Evolutionary conservation across 1,140 invertebrate genomes (phyloP).

Genomic region (Idris sp.): DNA sequence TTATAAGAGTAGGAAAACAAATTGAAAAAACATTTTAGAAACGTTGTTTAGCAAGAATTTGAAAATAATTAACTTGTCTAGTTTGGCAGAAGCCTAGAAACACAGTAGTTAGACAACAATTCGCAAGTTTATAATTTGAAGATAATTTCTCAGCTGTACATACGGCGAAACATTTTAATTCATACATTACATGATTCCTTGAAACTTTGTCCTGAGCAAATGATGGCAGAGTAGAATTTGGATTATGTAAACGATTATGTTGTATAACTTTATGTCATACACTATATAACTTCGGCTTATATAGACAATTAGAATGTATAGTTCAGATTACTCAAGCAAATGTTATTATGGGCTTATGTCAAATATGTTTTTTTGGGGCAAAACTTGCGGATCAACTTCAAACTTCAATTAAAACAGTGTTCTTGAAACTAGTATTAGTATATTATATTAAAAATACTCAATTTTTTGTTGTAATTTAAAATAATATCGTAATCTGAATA

Average conservation of each 20-base stretch:
- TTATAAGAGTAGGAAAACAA: too few species aligned
- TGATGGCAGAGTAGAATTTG: conserved; percentile 33
- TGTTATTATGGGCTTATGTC: conserved; percentile 43
- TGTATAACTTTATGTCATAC: conserved; percentile 49
- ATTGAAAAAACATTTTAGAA: too few species aligned
- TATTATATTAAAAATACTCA: conserved; percentile 4
- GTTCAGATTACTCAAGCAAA: conserved; percentile 42
- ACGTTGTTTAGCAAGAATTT: too few species aligned
- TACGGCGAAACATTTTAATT: conserved; percentile 28
- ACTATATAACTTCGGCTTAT: conserved; percentile 46
- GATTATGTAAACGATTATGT: conserved; percentile 53
- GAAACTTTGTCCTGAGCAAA: conserved; percentile 38
- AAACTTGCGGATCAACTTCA: conserved; percentile 9
- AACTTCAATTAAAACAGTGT: not conserved
- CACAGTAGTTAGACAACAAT: conserved; percentile 6
- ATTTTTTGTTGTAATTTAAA: too few species aligned
- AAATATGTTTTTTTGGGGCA: conserved; percentile 23
- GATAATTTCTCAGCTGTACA: conserved; percentile 35
- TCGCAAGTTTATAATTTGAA: conserved; percentile 27
- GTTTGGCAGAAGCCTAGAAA: not conserved
- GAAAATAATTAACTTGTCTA: too few species aligned
- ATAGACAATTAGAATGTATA: conserved; percentile 39
- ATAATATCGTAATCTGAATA: too few species aligned
- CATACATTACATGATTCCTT: conserved; percentile 32
- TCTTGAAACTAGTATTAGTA: too few species aligned